phyloP scores from a whole-genome alignment of 2,113 vertebrate species.

The Mirza zaza region DNA sequence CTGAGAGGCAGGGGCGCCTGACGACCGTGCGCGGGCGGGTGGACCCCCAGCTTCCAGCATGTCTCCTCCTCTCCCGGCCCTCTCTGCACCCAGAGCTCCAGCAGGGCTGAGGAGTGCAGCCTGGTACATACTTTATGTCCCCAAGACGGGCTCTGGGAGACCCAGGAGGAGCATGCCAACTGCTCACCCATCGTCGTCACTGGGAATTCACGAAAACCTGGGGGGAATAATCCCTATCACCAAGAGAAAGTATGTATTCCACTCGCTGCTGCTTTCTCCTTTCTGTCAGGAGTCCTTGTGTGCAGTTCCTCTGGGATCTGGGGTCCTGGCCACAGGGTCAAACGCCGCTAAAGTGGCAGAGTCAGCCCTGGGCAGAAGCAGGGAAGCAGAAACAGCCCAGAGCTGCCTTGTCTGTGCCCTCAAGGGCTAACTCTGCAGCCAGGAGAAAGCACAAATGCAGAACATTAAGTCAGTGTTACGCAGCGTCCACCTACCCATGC shows the following conservation, averaged over 20 bases:
- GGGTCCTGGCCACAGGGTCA: too few relatives aligned
- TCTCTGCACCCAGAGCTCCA: neutral
- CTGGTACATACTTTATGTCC: fast-evolving
- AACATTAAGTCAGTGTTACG: fast-evolving
- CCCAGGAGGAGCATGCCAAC: neutral
- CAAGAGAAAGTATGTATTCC: neutral
- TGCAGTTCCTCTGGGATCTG: neutral
- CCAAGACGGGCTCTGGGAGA: too few relatives aligned
- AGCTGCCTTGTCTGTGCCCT: neutral
- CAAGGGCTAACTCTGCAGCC: neutral
- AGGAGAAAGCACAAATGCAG: neutral
- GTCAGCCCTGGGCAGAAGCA: neutral
- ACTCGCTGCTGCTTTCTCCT: neutral
- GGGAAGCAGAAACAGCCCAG: neutral
- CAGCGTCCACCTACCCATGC: neutral
- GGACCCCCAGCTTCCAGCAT: neutral
- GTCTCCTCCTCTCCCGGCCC: neutral
- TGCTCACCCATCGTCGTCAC: too few relatives aligned
- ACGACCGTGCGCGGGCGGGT: too few relatives aligned
- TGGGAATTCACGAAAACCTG: neutral
- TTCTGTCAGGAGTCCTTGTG: neutral
- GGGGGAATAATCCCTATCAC: neutral
- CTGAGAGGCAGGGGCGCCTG: neutral
- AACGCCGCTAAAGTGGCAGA: neutral
- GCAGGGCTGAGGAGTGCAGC: fast-evolving